Percentiles rank a stretch among this genome's conserved stretches.
These are phyloP conservation scores for Zygogramma bicolorata DNA, from an alignment of 2,888 invertebrate genomes.

Conservation along the genomic window DNA sequence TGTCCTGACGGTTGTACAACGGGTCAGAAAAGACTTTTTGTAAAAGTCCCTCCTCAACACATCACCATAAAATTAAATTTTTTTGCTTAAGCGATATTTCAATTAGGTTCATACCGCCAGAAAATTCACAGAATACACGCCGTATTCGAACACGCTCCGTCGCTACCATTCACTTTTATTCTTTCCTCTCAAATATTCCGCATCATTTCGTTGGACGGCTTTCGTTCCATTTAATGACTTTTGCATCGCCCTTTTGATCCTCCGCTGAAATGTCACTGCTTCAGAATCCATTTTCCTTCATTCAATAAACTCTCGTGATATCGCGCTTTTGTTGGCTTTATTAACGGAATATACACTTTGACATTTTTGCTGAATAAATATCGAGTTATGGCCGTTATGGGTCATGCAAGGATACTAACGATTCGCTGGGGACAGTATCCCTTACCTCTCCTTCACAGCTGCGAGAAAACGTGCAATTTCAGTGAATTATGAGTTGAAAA, in stretches of 20 bases:
- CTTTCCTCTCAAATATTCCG: background rate
- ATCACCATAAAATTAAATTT: too few species aligned
- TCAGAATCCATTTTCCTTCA: constrained; percentile 1
- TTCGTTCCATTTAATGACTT: background rate
- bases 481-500: background rate
- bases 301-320: background rate
- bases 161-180: background rate
- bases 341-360: constrained; percentile 4
- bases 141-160: background rate
- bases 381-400: background rate
- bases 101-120: background rate
- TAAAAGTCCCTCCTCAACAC: too few species aligned
- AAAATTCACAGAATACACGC: background rate
- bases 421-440: background rate
- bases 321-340: background rate
- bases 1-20: too few species aligned
- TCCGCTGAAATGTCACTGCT: background rate
- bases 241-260: constrained; percentile 6
- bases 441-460: background rate
- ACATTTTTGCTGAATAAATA: constrained; percentile 7
- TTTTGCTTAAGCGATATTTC: background rate
- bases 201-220: background rate
- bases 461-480: background rate
- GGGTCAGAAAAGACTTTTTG: too few species aligned
- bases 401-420: background rate